Evolutionary conservation across 2,888 invertebrate species (phyloP), one percentile per base, ranked within the genome.

Genomic region (Caenorhabditis sp.): DNA sequence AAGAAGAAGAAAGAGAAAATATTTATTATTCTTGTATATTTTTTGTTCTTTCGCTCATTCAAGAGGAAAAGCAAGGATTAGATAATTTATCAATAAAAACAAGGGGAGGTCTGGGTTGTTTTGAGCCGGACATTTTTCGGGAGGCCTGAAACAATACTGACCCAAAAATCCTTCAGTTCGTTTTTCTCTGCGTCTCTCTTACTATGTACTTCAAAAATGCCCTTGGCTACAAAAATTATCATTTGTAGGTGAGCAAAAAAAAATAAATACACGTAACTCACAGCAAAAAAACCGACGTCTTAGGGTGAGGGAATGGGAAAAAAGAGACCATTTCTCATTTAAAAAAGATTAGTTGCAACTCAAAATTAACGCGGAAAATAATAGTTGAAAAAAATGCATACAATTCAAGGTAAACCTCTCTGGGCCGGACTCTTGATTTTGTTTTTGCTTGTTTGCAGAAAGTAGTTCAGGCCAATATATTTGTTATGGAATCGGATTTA

Each of bases 281-380:
- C 8, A 43, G 17, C 6, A 17, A 43, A 43, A 43, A 43, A n/a
- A n/a, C n/a, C n/a, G n/a, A n/a, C n/a, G n/a, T n/a, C n/a, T n/a
- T n/a, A n/a, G n/a, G n/a, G n/a, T n/a, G n/a, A n/a, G n/a, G n/a
- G n/a, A n/a, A n/a, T n/a, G n/a, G n/a, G n/a, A n/a, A n/a, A n/a
- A 43, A 43, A 43, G 2, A 10, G 43, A 10, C 2, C 43, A 43
- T 43, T 43, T 43, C 43, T 43, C 43, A 43, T 43, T 43, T 43
- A 43, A 17, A 43, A 43, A 43, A 43, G 43, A 43, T 43, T 43
- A 43, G 43, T 43, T 17, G 43, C 43, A 43, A 17, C 17, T 43
- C 43, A 43, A 43, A 43, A 43, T 43, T 43, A 43, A 43, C 43
- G 43, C 43, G 43, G 43, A 43, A 43, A 43, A 43, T 43, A 43